Evolutionary conservation across 2,797 vertebrate genomes (phyloP), one percentile per base, ranked within the genome.

Genomic region (Sandelia bainsii): DNA sequence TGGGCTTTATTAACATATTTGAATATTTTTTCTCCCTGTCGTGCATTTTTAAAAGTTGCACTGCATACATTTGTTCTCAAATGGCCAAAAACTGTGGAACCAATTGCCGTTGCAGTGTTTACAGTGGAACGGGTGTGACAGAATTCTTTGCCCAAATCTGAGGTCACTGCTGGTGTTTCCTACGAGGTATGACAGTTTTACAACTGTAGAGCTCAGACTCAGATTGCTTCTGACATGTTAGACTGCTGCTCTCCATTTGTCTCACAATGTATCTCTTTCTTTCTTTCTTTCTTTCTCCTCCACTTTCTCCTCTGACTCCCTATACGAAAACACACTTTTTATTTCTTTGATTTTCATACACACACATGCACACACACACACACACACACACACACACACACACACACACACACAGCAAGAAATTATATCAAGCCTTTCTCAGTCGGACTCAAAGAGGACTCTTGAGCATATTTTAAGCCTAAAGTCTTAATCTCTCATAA

Each of bases 51-150:
- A 53, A 59, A 69, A 77, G 84, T 85, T 81, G 57, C 58, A 81
- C 77, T 83, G 75, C 81, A 87, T 80, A 83, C 8, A 6, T 81
- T 83, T 61, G 19, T 51, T 81, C 77, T 84, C 44, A 75, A 83
- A 87, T 63, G 29, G 58, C 60, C 9, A 44, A 69, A 84, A 87
- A 73, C 46, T 48, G 49, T 71, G 57, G 57, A 51, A 81, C 62
- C 83, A 85, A 88, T 83, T 85, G 67, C 80, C 69, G 79, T 19
- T 70, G 85, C 20, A 88, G 86, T 89, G 88, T 92, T 92, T 83
- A 86, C 81, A 73, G 83, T 83, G 61, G 88, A 91, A 90, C 85
- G 86, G 81, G 86, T 85, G 87, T 83, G 88, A 92, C 93, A 90
- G 82, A 77, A 81, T 77, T 85, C 84, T 77, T 77, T 77, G 84